phyloP scores from a whole-genome alignment of 2,888 invertebrate genomes.

The Liopterus haemorrhoidalis region DNA sequence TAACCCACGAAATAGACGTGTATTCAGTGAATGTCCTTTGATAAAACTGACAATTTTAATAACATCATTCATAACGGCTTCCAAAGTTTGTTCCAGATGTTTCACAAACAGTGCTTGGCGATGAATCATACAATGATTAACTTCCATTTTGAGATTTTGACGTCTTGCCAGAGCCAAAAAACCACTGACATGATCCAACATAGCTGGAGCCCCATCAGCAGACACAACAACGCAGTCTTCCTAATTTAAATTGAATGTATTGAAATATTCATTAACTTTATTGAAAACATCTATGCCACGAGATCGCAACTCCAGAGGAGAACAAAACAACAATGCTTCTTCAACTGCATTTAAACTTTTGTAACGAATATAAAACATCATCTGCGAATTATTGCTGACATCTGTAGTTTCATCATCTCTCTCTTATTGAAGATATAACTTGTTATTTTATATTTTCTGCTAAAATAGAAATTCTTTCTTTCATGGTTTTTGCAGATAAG shows the following conservation, averaged over 20 bases:
- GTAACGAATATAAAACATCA: slow-evolving; percentile 26
- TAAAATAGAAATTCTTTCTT: slow-evolving; percentile 26
- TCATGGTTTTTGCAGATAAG: slow-evolving; percentile 26
- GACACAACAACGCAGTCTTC: slow-evolving; percentile 31
- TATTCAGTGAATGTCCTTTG: too few species aligned
- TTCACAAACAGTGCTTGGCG: slow-evolving; percentile 30
- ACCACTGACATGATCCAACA: slow-evolving; percentile 31
- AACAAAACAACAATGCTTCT: slow-evolving; percentile 28
- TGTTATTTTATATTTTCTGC: slow-evolving; percentile 32
- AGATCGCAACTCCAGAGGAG: slow-evolving; percentile 29
- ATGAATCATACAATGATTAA: slow-evolving; percentile 32
- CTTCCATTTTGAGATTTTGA: slow-evolving; percentile 31
- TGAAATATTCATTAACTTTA: slow-evolving; percentile 31
- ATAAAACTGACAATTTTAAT: too few species aligned
- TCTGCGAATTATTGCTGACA: slow-evolving; percentile 30
- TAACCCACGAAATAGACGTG: too few species aligned
- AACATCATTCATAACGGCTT: slow-evolving; percentile 30
- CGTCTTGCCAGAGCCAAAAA: slow-evolving; percentile 32
- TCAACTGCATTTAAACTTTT: slow-evolving; percentile 28
- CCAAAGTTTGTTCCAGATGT: slow-evolving; percentile 31
- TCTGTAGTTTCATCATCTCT: slow-evolving; percentile 30
- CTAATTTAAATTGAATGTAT: slow-evolving; percentile 29
- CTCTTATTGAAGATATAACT: slow-evolving; percentile 30
- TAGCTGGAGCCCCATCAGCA: slow-evolving; percentile 30
- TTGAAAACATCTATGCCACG: slow-evolving; percentile 29